phyloP scores from a whole-genome alignment of 1,140 invertebrate species.

The Neodiprion virginianus region DNA sequence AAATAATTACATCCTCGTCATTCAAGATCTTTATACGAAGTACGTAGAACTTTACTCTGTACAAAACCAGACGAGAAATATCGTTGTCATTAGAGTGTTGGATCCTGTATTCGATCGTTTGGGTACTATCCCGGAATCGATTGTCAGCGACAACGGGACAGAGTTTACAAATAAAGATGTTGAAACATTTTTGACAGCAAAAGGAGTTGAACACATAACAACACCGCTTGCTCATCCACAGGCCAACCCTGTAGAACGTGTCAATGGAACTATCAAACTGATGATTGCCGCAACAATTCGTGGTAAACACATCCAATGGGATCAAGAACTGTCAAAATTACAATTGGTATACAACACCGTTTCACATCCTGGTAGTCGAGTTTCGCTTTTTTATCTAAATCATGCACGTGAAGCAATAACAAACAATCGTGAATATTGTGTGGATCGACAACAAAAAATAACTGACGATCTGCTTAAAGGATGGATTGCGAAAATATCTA shows the following conservation, averaged over 20 bases:
- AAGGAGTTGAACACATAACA: slow-evolving; percentile 11
- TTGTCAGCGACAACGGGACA: slow-evolving; percentile 24
- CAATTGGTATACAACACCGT: slow-evolving; percentile 28
- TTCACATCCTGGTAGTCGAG: slow-evolving; percentile 17
- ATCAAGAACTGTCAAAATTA: slow-evolving; percentile 17
- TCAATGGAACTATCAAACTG: slow-evolving; percentile 21
- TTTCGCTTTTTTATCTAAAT: slow-evolving; percentile 23
- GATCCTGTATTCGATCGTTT: slow-evolving; percentile 15
- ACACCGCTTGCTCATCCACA: slow-evolving; percentile 21
- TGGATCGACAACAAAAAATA: too few species aligned
- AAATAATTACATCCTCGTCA: slow-evolving; percentile 20
- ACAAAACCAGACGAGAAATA: not conserved
- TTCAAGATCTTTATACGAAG: slow-evolving; percentile 27
- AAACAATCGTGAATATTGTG: too few species aligned
- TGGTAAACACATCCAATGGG: slow-evolving; percentile 20
- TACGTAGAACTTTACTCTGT: slow-evolving; percentile 22
- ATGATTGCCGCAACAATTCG: slow-evolving; percentile 21
- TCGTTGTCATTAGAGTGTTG: slow-evolving; percentile 11
- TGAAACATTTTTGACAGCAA: slow-evolving; percentile 9
- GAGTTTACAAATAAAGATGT: slow-evolving; percentile 16
- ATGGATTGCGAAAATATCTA: too few species aligned
- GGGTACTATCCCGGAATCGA: slow-evolving; percentile 8
- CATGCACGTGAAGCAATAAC: slow-evolving; percentile 19
- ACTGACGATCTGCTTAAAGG: too few species aligned
- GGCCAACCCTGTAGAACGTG: slow-evolving; percentile 19